A percentile compares a stretch with the other conserved stretches of the same genome.
These are phyloP conservation scores for Schlechtendalia chinensis DNA, from an alignment of 1,140 invertebrate genomes.

Conservation along the genomic window DNA sequence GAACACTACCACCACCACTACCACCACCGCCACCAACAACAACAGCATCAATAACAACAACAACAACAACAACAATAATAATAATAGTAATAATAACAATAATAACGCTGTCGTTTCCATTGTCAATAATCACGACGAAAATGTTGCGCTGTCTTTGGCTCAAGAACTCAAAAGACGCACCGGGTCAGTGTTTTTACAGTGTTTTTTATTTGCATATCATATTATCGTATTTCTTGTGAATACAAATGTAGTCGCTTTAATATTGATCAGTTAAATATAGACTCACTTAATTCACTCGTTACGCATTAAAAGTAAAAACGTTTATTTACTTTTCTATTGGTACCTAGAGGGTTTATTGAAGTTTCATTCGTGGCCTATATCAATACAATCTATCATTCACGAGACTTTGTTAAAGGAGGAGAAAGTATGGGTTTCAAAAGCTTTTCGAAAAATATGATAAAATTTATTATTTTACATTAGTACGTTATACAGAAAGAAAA, in stretches of 20 bases:
- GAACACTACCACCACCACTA: not conserved
- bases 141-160: conserved; percentile 38
- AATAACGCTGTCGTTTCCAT: not conserved
- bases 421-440: too few relatives aligned
- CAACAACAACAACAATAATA: conserved; percentile 27
- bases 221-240: not conserved
- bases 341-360: too few relatives aligned
- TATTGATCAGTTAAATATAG: not conserved
- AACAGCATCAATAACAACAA: conserved; percentile 1
- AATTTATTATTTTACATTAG: too few relatives aligned
- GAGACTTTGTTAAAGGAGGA: too few relatives aligned
- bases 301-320: not conserved
- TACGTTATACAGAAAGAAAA: too few relatives aligned
- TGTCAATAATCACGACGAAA: conserved; percentile 23
- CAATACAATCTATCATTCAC: too few relatives aligned
- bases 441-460: too few relatives aligned
- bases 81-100: conserved; percentile 27
- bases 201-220: too few relatives aligned
- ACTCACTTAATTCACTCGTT: not conserved
- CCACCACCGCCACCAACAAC: not conserved
- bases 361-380: too few relatives aligned
- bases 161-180: conserved; percentile 46
- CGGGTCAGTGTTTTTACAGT: not conserved
- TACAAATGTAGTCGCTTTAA: not conserved
- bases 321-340: too few relatives aligned